Evolutionary conservation across 30 jellyfish, hydroid and myxozoan genomes (phyloP).

Genomic region (Phacellophora camtschatica): DNA sequence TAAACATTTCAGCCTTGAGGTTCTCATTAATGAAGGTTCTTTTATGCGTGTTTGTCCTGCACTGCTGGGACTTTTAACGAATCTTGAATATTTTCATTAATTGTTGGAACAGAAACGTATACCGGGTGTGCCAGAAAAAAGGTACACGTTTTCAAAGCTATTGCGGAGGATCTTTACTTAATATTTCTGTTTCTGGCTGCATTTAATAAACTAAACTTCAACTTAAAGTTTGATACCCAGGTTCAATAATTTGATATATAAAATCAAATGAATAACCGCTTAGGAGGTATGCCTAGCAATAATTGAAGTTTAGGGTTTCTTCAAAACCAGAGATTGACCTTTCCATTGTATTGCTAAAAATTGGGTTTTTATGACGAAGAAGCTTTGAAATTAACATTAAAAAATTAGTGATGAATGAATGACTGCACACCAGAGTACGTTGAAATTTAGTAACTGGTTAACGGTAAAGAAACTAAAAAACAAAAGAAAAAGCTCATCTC

Average conservation of each 20-base stretch:
- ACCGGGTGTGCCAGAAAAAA: neutral
- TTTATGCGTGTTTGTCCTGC: neutral
- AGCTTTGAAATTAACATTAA: neutral
- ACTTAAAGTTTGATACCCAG: neutral
- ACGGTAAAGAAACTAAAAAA: too few relatives aligned
- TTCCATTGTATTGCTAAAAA: neutral
- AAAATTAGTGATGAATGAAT: neutral
- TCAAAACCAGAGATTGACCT: neutral
- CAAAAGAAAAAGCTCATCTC: too few relatives aligned
- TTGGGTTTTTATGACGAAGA: neutral
- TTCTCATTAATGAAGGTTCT: too few relatives aligned
- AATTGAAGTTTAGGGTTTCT: neutral
- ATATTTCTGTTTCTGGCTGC: neutral
- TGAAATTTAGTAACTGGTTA: too few relatives aligned
- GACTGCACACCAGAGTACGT: neutral
- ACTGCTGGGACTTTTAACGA: neutral
- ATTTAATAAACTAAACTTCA: neutral
- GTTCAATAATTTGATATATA: neutral
- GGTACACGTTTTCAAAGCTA: neutral
- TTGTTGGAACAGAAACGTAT: neutral
- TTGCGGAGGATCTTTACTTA: neutral
- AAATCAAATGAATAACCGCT: too few relatives aligned
- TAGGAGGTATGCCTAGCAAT: neutral
- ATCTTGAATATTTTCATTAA: neutral
- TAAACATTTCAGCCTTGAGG: too few relatives aligned